Evolutionary conservation across 2,888 invertebrate species (phyloP).

Genomic region (Parapristionchus giblindavisi): DNA sequence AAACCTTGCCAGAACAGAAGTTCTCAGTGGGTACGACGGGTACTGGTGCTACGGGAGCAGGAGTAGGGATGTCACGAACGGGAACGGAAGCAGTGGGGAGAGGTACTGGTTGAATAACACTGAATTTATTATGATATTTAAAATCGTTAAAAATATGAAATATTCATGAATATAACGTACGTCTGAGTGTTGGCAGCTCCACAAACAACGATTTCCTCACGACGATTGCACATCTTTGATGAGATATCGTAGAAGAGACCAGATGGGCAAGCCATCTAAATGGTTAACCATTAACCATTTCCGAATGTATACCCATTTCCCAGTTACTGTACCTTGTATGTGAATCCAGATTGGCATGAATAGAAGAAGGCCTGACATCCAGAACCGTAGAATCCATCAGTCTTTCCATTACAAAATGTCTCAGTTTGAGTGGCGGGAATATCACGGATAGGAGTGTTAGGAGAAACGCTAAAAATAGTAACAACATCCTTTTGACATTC

Average conservation of each 20-base stretch:
- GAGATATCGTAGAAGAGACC: slow-evolving; percentile 28
- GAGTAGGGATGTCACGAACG: not conserved
- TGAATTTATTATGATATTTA: not conserved
- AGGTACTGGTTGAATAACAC: not conserved
- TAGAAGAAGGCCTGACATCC: slow-evolving; percentile 38
- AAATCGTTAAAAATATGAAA: not conserved
- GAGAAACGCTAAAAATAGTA: too few relatives aligned
- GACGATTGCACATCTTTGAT: slow-evolving; percentile 5
- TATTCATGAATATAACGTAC: too few relatives aligned
- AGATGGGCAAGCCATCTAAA: slow-evolving; percentile 16
- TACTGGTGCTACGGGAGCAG: not conserved
- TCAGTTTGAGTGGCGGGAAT: not conserved
- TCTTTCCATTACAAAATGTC: slow-evolving; percentile 7
- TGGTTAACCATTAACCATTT: too few relatives aligned
- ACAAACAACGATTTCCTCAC: slow-evolving; percentile 23
- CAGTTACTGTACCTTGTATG: slow-evolving; percentile 8
- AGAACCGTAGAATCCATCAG: slow-evolving; percentile 36
- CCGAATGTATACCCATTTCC: not conserved
- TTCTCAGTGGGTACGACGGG: not conserved
- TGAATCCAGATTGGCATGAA: slow-evolving; percentile 3
- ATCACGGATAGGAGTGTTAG: too few relatives aligned
- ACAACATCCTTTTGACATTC: too few relatives aligned
- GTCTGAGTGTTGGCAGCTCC: not conserved
- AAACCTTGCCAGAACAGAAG: slow-evolving; percentile 26
- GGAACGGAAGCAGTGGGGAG: not conserved